phyloP scores from a whole-genome alignment of 2,888 invertebrate genomes.

The Minunthozetes semirufus region DNA sequence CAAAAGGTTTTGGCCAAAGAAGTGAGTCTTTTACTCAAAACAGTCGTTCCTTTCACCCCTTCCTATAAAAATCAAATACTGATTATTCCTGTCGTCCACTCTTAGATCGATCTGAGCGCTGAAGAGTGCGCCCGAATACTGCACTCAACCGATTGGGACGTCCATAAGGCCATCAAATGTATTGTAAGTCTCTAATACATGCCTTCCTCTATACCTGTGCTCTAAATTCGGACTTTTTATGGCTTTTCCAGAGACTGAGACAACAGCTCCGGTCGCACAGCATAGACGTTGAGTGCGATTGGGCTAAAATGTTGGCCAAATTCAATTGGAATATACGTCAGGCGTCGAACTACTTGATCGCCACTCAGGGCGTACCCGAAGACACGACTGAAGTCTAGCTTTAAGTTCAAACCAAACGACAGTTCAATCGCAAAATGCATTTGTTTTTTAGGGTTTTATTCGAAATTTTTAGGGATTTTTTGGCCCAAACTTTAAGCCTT shows the following conservation, averaged over 20 bases:
- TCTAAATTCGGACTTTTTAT: neutral
- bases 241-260: constrained; percentile 54
- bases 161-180: constrained; percentile 78
- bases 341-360: constrained; percentile 59
- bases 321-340: constrained; percentile 62
- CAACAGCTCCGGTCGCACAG: constrained; percentile 49
- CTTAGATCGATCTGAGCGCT: constrained; percentile 48
- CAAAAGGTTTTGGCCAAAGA: constrained; percentile 64
- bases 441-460: constrained; percentile 16
- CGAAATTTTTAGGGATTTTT: neutral
- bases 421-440: neutral
- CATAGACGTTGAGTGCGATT: constrained; percentile 45
- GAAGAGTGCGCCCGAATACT: constrained; percentile 72
- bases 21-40: constrained; percentile 43
- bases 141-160: constrained; percentile 78
- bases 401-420: neutral
- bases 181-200: constrained; percentile 46
- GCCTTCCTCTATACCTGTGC: neutral
- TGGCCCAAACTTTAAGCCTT: too few relatives aligned
- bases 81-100: neutral
- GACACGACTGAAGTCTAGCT: constrained; percentile 44
- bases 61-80: constrained; percentile 42
- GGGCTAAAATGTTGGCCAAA: constrained; percentile 54
- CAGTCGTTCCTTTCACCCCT: constrained; percentile 41
- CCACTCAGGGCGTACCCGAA: constrained; percentile 44